Conservation (phyloP, 2,888 invertebrate species). For the Dicyrtomina minuta region DNA sequence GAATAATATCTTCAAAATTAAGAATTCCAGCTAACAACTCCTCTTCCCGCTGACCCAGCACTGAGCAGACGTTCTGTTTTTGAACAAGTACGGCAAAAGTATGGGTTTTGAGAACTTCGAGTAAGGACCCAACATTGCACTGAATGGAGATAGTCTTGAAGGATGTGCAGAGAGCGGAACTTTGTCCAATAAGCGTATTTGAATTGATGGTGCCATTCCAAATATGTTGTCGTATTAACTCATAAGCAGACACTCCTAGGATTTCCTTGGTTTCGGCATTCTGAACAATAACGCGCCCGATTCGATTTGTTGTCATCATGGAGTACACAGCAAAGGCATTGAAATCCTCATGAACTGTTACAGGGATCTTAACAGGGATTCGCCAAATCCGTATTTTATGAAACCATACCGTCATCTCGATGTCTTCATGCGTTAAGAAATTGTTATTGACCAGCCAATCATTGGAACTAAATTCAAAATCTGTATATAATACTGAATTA, state of each 20-base stretch:
- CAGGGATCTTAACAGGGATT: constrained; percentile 4
- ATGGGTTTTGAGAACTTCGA: neutral
- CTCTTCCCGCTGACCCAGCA: neutral
- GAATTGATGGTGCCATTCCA: neutral
- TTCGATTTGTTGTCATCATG: constrained; percentile 1
- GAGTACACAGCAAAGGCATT: constrained; percentile 10
- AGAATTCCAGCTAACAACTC: constrained; percentile 7
- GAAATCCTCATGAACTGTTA: neutral
- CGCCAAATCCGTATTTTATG: constrained; percentile 11
- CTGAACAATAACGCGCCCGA: constrained; percentile 2
- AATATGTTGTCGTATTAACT: neutral
- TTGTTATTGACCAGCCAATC: constrained; percentile 3
- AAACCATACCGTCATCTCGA: neutral
- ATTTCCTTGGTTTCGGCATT: neutral
- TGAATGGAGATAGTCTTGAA: constrained; percentile 8
- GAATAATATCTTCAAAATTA: neutral
- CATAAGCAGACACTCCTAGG: neutral
- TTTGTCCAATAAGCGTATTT: neutral
- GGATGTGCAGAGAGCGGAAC: neutral
- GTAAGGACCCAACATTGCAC: neutral
- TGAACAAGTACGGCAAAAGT: neutral
- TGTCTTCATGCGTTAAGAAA: neutral
- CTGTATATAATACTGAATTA: constrained; percentile 2
- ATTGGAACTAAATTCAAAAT: constrained; percentile 7
- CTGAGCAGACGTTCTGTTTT: constrained; percentile 1